Conservation (phyloP, 2,797 vertebrate genomes). For the Poeciliopsis paucimaculata region DNA sequence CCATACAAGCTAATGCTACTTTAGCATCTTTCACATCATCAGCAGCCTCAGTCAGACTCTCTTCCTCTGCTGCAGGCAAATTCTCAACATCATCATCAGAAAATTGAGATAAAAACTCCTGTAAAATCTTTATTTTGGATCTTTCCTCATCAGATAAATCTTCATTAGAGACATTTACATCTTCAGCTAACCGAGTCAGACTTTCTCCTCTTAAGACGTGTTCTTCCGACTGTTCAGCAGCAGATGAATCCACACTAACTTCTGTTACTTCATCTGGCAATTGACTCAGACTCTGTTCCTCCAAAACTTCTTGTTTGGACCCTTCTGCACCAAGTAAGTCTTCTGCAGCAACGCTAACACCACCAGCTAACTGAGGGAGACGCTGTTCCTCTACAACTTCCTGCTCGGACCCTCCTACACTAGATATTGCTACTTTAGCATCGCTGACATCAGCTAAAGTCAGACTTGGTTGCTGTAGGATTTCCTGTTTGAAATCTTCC, state of each 20-base stretch:
- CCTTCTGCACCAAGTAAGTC: slow-evolving; percentile 5
- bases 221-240: background rate
- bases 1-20: background rate
- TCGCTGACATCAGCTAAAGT: too few species aligned
- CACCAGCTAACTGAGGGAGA: background rate
- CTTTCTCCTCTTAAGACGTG: background rate
- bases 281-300: background rate
- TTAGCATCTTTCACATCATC: background rate
- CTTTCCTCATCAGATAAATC: background rate
- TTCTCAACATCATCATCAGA: background rate
- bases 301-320: background rate
- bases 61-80: background rate
- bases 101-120: background rate
- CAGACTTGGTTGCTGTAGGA: too few species aligned
- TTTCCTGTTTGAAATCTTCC: too few species aligned
- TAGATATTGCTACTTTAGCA: too few species aligned
- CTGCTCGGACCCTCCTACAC: background rate
- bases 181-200: background rate
- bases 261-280: too few species aligned
- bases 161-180: background rate
- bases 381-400: background rate
- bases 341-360: too few species aligned
- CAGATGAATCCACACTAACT: background rate
- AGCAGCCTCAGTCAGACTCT: background rate
- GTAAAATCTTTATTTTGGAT: background rate